A percentile compares a stretch with the other conserved stretches of the same genome.
phyloP scores from a whole-genome alignment of 2,888 invertebrate species.

The Meiosimyza decipiens region DNA sequence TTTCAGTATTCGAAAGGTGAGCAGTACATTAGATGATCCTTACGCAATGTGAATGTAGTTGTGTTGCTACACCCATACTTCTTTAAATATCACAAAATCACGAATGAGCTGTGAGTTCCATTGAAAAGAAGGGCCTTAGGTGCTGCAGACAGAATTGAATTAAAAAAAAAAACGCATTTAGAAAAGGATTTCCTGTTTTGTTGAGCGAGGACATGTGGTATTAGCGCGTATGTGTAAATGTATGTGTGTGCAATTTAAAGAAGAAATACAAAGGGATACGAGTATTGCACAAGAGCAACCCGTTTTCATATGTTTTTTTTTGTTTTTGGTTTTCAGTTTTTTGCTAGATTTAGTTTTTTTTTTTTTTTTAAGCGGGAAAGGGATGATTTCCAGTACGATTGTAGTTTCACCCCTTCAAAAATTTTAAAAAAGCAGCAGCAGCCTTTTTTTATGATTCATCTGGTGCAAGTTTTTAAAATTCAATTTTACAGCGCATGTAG shows the following conservation, averaged over 20 bases:
- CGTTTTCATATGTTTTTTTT: conserved; percentile 39
- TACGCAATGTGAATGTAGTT: not conserved
- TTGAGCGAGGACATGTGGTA: conserved; percentile 42
- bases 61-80: conserved; percentile 4
- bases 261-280: conserved; percentile 29
- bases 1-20: not conserved
- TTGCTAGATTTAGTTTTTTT: conserved; percentile 31
- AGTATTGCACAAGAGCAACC: conserved; percentile 47
- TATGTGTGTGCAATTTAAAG: conserved; percentile 18
- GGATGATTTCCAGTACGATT: conserved; percentile 46
- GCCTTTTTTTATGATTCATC: conserved; percentile 17
- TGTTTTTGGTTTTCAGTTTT: conserved; percentile 32
- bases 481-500: conserved; percentile 26
- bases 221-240: conserved; percentile 21
- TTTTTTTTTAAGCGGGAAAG: conserved; percentile 45
- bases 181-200: conserved; percentile 44
- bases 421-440: conserved; percentile 27
- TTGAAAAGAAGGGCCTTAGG: conserved; percentile 6
- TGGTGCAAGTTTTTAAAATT: conserved; percentile 32
- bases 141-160: conserved; percentile 25
- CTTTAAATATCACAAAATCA: too few relatives aligned
- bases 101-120: too few relatives aligned
- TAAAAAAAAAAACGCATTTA: conserved; percentile 38
- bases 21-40: not conserved
- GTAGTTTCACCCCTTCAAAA: conserved; percentile 42